A percentile compares a stretch with the other conserved stretches of the same genome.
Evolutionary conservation across 2,797 vertebrate genomes (phyloP).

Genomic region (Peromyscus melanophrys): DNA sequence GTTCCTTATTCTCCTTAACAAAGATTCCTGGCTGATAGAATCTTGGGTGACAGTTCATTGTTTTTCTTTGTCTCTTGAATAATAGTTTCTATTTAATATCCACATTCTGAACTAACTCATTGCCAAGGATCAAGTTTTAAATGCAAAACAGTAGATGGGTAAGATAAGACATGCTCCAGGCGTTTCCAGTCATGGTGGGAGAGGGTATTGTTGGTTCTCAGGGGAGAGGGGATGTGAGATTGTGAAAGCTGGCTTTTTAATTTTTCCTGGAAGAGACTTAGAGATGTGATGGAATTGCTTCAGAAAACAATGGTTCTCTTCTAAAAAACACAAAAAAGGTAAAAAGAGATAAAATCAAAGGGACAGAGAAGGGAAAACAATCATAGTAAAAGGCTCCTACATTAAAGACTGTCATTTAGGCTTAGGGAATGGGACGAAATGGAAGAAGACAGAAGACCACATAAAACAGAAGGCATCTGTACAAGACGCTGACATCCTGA

Average conservation of each 20-base stretch:
- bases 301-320: constrained; percentile 57
- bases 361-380: background rate
- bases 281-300: constrained; percentile 34
- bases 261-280: constrained; percentile 56
- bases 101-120: background rate
- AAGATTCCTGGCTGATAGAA: background rate
- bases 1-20: background rate
- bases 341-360: constrained; percentile 64
- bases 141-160: constrained; percentile 41
- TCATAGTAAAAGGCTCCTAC: constrained; percentile 48
- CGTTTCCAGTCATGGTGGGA: background rate
- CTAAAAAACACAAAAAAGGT: constrained; percentile 8
- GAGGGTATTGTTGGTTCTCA: constrained; percentile 3
- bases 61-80: background rate
- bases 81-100: background rate
- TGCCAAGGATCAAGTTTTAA: constrained; percentile 14
- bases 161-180: background rate
- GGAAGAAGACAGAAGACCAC: background rate
- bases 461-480: constrained; percentile 43
- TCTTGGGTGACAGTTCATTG: background rate
- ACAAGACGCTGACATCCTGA: background rate
- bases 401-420: constrained; percentile 59
- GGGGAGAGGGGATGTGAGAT: background rate
- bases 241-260: constrained; percentile 58
- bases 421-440: background rate